Percentiles rank a stretch among this genome's conserved stretches.
Conservation (phyloP, 2,888 invertebrate species). For the Mimas tiliae region DNA sequence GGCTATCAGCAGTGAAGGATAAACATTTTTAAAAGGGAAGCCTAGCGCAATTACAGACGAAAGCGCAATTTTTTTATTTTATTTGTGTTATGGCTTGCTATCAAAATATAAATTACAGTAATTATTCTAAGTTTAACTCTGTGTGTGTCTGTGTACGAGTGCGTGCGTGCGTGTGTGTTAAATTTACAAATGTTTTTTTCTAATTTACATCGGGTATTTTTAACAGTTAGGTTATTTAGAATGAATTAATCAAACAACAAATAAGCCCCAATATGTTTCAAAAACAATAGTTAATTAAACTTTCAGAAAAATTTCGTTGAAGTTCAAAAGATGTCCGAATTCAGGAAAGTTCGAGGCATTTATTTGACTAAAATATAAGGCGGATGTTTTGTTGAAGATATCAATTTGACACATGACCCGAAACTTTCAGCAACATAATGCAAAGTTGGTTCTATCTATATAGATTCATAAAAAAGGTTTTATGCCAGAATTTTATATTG, state of each 20-base stretch:
- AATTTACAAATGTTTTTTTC: too few relatives aligned
- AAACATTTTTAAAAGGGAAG: too few relatives aligned
- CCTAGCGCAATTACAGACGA: too few relatives aligned
- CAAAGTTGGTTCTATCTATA: slow-evolving; percentile 32
- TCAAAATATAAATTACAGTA: too few relatives aligned
- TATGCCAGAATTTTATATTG: not conserved
- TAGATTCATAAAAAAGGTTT: slow-evolving; percentile 14
- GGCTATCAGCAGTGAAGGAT: not conserved
- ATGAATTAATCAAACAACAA: not conserved
- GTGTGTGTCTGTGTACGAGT: too few relatives aligned
- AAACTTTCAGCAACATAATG: slow-evolving; percentile 35
- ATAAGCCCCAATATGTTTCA: not conserved
- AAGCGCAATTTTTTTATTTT: too few relatives aligned
- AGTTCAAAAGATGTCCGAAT: slow-evolving; percentile 32
- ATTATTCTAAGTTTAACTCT: too few relatives aligned
- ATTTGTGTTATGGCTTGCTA: too few relatives aligned
- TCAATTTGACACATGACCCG: slow-evolving; percentile 40
- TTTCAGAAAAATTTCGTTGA: slow-evolving; percentile 23
- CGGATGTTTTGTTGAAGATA: slow-evolving; percentile 46
- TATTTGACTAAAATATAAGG: slow-evolving; percentile 35
- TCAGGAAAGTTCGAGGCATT: slow-evolving; percentile 38
- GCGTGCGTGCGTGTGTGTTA: too few relatives aligned
- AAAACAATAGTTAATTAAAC: slow-evolving; percentile 12
- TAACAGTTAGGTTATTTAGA: too few relatives aligned
- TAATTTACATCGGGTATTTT: too few relatives aligned